Conservation (phyloP, 92 coral and sea anemone genomes). For the Galaxea fascicularis region DNA sequence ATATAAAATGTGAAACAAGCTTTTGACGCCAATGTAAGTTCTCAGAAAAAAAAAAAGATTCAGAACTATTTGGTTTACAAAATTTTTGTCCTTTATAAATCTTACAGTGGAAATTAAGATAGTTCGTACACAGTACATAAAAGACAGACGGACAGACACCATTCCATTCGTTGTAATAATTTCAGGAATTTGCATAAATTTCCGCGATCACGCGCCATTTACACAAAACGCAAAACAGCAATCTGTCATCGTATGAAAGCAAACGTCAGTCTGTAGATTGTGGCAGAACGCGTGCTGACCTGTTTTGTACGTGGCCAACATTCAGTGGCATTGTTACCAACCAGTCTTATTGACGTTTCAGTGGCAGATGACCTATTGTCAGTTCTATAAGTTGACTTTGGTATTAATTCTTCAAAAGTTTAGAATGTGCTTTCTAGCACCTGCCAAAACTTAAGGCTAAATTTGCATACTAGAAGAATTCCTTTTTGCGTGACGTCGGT, state of each 20-base stretch:
- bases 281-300: background rate
- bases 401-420: conserved; percentile 17
- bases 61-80: too few relatives aligned
- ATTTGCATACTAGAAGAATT: conserved; percentile 37
- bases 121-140: background rate
- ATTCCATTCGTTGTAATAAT: background rate
- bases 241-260: conserved; percentile 9
- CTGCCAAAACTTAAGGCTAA: conserved; percentile 18
- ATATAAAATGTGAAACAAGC: background rate
- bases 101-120: background rate
- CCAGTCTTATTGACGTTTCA: conserved; percentile 11
- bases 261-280: background rate
- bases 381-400: conserved; percentile 8
- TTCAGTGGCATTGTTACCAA: background rate
- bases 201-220: background rate
- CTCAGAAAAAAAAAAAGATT: too few relatives aligned
- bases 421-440: conserved; percentile 19
- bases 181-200: conserved; percentile 8
- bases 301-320: background rate
- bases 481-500: conserved; percentile 35
- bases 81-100: background rate
- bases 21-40: too few relatives aligned
- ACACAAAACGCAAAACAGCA: background rate
- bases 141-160: background rate
- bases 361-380: conserved; percentile 17